Percentiles rank a stretch among this genome's conserved stretches.
phyloP scores from a whole-genome alignment of 1,140 invertebrate species.

The Gonioctena quinquepunctata region DNA sequence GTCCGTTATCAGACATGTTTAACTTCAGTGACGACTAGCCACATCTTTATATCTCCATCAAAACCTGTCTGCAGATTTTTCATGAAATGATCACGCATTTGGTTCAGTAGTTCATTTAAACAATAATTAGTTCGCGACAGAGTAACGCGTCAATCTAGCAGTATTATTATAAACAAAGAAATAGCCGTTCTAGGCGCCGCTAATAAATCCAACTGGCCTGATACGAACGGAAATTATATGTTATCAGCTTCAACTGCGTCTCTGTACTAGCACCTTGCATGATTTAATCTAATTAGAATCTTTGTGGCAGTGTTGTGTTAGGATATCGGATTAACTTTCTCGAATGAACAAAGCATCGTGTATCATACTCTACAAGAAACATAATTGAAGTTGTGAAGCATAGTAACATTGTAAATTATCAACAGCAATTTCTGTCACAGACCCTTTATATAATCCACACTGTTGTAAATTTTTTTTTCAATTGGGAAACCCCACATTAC shows the following conservation, averaged over 20 bases:
- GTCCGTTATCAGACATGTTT: too few relatives aligned
- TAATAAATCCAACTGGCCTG: not conserved
- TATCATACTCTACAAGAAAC: too few relatives aligned
- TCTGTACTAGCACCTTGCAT: not conserved
- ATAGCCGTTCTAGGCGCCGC: not conserved
- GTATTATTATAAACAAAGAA: not conserved
- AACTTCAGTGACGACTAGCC: too few relatives aligned
- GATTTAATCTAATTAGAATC: not conserved
- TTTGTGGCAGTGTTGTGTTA: not conserved
- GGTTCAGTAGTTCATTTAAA: not conserved
- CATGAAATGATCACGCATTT: not conserved
- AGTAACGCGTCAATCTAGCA: not conserved
- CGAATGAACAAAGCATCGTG: too few relatives aligned
- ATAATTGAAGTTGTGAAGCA: too few relatives aligned
- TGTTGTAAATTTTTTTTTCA: too few relatives aligned
- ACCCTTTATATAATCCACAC: too few relatives aligned
- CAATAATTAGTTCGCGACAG: not conserved
- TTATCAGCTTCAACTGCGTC: not conserved
- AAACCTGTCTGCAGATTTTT: not conserved
- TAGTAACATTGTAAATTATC: too few relatives aligned
- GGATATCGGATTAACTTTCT: too few relatives aligned
- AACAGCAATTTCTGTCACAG: too few relatives aligned
- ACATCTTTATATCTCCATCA: not conserved
- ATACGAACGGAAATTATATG: not conserved
- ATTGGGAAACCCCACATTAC: too few relatives aligned